Evolutionary conservation across 2,797 vertebrate species (phyloP), one percentile per base, ranked within the genome.

Genomic region (Syndactyla subalaris): DNA sequence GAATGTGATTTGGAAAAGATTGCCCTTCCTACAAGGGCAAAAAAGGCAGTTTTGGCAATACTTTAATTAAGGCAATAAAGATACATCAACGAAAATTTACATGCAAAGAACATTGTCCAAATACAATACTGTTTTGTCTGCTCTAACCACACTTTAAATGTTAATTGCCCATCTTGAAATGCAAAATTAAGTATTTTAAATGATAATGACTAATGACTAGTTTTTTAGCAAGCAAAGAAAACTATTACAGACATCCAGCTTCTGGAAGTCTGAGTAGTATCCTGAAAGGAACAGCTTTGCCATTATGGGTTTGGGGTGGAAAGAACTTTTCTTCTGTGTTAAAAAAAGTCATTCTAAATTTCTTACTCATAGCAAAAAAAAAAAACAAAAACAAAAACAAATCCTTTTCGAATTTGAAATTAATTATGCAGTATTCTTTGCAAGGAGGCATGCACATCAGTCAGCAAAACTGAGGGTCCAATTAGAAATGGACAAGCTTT

Each of bases 1-100:
- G 57, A 34, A 12, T 15, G 19, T 73, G 61, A 73, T 89, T 39
- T 26, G 88, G 61, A 88, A 95, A 79, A 89, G 7, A 94, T 36
- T 87, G 58, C 18, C 36, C 74, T 85, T 72, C 71, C 59, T 92
- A 80, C 45, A 36, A 36, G 36, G 36, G 36, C 45, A 95, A n/a
- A 67, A 92, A 95, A 94, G 86, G 5, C 4, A 39, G 32, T 92
- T 96, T 77, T 41, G 63, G n/a, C 70, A 88, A 93, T 90, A 58
- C 20, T 58, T 75, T 34, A 89, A 77, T 96, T 93, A 93, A 95
- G 41, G 36, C 72, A 73, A 94, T 72, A 96, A 92, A 59, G 19
- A 55, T 63, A 36, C 55, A 61, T 1, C 39, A 62, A 85, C 92
- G 46, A 67, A 93, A 95, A 92, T 38, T 70, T 30, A 82, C 17